A percentile compares a stretch with the other conserved stretches of the same genome.
Conservation (phyloP, 2,113 vertebrate species). For the Brachionichthys hirsutus region DNA sequence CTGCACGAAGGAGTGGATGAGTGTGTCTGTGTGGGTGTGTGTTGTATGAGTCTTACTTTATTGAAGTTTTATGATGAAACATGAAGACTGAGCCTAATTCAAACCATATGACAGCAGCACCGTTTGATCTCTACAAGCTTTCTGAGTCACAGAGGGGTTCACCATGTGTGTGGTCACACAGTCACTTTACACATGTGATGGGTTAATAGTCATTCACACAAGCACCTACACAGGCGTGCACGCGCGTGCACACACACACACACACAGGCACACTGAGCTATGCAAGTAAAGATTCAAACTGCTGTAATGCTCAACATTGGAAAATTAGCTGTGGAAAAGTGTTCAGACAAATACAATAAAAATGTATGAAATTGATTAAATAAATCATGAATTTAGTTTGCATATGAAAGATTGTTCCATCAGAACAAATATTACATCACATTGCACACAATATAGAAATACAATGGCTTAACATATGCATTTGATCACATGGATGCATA, state of each 20-base stretch:
- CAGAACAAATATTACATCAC: too few species aligned
- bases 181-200: conserved; percentile 68
- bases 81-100: conserved; percentile 83
- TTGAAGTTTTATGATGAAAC: conserved; percentile 87
- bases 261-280: too few species aligned
- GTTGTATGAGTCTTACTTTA: conserved; percentile 70
- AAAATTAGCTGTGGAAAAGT: too few species aligned
- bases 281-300: not conserved
- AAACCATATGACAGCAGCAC: conserved; percentile 78
- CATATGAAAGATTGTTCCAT: too few species aligned
- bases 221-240: not conserved
- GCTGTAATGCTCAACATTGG: too few species aligned
- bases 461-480: too few species aligned
- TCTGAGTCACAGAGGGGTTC: conserved; percentile 55
- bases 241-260: not conserved
- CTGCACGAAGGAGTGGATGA: conserved; percentile 14
- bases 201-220: conserved; percentile 53
- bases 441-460: too few species aligned
- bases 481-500: too few species aligned
- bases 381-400: too few species aligned
- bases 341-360: too few species aligned
- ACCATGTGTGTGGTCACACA: conserved; percentile 72
- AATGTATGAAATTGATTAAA: too few species aligned
- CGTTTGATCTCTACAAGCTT: conserved; percentile 69
- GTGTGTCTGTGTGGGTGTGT: conserved; percentile 10